Evolutionary conservation across 2,113 vertebrate species (phyloP).

Genomic region (Burhinus bistriatus): DNA sequence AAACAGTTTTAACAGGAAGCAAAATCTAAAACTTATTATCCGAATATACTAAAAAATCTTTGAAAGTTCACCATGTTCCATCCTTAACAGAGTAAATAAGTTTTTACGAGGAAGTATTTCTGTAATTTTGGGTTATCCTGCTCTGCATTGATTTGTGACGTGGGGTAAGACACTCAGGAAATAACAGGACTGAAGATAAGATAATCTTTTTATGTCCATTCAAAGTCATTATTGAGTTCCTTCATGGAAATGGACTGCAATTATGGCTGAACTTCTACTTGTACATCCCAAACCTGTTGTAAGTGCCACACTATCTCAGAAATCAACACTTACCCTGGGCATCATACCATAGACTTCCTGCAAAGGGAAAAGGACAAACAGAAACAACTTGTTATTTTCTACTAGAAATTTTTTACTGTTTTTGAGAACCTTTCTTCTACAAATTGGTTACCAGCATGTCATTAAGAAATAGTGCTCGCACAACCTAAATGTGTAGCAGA

Average conservation of each 20-base stretch:
- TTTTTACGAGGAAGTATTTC: neutral
- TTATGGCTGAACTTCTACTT: neutral
- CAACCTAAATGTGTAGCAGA: neutral
- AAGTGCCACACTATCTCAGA: neutral
- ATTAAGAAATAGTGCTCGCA: neutral
- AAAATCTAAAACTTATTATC: neutral
- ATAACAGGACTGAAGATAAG: neutral
- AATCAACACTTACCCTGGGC: constrained; percentile 78
- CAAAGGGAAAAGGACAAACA: constrained; percentile 51
- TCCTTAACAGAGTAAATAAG: neutral
- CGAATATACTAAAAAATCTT: neutral
- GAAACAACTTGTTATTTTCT: neutral
- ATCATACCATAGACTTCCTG: constrained; percentile 81
- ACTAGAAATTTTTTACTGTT: neutral
- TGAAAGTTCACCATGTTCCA: neutral
- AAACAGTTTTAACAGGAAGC: neutral
- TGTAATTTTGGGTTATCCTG: neutral
- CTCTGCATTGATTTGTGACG: neutral
- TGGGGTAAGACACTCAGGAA: neutral
- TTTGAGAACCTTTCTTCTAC: neutral
- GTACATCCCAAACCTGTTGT: neutral
- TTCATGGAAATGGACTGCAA: neutral
- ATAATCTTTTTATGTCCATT: neutral
- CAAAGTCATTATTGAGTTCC: neutral
- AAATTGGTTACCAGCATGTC: neutral